Evolutionary conservation across 2,888 invertebrate species (phyloP).

Genomic region (Macrophya alboannulata): DNA sequence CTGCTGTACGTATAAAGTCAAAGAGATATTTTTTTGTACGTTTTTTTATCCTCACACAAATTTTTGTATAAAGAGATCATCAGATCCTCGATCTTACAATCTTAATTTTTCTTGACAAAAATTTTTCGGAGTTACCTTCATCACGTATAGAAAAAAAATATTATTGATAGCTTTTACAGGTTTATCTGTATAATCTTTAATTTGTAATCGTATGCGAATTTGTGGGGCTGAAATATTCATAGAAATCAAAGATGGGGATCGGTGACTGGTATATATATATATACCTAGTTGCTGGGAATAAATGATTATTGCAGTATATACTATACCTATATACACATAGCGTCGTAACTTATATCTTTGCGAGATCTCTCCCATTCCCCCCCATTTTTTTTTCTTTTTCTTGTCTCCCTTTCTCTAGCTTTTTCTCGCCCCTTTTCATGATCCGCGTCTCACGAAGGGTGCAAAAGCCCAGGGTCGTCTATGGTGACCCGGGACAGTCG

Average conservation of each 20-base stretch:
- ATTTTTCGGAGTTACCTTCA: neutral
- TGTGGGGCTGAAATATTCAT: conserved; percentile 31
- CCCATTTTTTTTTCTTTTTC: neutral
- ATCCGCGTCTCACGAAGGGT: conserved; percentile 11
- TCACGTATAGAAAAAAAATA: neutral
- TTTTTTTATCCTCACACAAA: neutral
- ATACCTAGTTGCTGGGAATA: conserved; percentile 33
- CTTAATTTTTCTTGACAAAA: neutral
- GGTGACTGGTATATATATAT: neutral
- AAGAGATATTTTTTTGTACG: neutral
- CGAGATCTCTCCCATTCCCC: conserved; percentile 7
- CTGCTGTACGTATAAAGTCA: neutral
- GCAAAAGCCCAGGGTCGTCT: conserved; percentile 3
- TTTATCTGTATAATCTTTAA: conserved; percentile 17
- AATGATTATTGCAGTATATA: conserved; percentile 43
- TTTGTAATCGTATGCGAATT: conserved; percentile 41
- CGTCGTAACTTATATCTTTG: conserved; percentile 25
- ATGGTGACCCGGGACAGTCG: conserved; percentile 54
- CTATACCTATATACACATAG: neutral
- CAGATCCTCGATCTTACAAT: neutral
- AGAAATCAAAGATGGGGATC: conserved; percentile 33
- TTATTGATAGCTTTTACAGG: conserved; percentile 3
- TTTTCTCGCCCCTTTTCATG: neutral
- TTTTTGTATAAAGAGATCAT: neutral
- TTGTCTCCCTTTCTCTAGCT: conserved; percentile 10